A percentile compares a stretch with the other conserved stretches of the same genome.
Conservation (phyloP, 2,888 invertebrate species). For the Drosophila suboccidentalis region DNA sequence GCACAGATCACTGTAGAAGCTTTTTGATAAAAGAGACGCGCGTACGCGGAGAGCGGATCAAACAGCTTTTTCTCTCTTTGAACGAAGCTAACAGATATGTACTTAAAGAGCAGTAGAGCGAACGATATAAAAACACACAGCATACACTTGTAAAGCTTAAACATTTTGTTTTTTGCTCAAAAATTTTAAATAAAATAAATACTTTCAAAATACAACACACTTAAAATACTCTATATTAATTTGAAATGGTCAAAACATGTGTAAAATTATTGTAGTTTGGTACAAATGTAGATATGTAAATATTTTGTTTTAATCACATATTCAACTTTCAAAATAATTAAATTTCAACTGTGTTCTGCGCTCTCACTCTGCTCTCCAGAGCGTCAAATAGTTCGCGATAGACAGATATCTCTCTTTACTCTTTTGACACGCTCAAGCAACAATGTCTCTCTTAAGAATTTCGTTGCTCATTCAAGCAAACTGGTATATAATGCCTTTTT, state of each 20-base stretch:
- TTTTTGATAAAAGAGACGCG: not conserved
- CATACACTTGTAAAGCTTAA: not conserved
- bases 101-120: not conserved
- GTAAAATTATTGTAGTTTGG: no score
- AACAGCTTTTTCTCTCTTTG: not conserved
- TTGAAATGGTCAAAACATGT: not conserved
- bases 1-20: not conserved
- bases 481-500: not conserved
- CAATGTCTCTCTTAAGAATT: not conserved
- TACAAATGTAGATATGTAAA: no score
- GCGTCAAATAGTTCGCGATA: not conserved
- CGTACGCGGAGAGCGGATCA: not conserved
- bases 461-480: not conserved
- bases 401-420: not conserved
- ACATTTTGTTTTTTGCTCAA: not conserved
- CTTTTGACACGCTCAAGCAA: not conserved
- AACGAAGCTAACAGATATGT: not conserved
- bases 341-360: no score
- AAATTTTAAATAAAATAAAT: not conserved
- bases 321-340: no score
- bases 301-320: no score
- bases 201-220: not conserved
- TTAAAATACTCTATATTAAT: not conserved
- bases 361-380: not conserved
- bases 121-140: not conserved